Conservation (phyloP, 1,140 invertebrate species). For the Lithobius niger region DNA sequence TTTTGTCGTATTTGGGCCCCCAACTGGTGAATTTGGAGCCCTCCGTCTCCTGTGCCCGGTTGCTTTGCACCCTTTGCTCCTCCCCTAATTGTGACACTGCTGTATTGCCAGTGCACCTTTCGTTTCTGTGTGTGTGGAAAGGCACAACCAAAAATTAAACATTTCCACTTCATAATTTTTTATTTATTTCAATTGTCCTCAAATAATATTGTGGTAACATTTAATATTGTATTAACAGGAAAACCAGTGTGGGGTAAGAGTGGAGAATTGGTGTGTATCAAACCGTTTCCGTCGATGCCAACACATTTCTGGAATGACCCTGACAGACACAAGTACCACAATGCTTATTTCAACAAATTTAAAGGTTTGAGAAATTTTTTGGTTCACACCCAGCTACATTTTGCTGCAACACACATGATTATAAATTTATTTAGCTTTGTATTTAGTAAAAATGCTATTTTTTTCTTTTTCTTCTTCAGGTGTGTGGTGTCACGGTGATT, state of each 20-base stretch:
- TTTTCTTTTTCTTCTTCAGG: conserved; percentile 19
- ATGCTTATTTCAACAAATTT: conserved; percentile 43
- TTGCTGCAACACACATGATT: too few relatives aligned
- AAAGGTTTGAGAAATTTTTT: conserved; percentile 24
- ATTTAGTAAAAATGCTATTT: neutral
- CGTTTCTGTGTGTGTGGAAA: too few relatives aligned
- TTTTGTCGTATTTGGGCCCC: too few relatives aligned
- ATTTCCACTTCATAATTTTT: too few relatives aligned
- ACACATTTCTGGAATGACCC: conserved; percentile 43
- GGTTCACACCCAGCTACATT: neutral
- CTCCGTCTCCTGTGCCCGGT: too few relatives aligned
- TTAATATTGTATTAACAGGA: conserved; percentile 25
- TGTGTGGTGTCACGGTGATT: conserved; percentile 47
- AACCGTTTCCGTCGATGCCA: conserved; percentile 47
- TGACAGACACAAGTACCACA: conserved; percentile 37
- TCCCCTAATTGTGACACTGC: too few relatives aligned
- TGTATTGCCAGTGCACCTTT: too few relatives aligned
- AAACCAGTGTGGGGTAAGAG: conserved; percentile 34
- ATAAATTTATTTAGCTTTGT: too few relatives aligned
- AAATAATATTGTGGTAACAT: neutral
- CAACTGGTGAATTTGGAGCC: too few relatives aligned
- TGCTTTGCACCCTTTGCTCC: too few relatives aligned
- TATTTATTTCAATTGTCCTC: neutral
- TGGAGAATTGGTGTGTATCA: conserved; percentile 43
- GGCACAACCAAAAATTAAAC: too few relatives aligned